These are phyloP conservation scores for Nothoprocta perdicaria DNA, from an alignment of 2,113 vertebrate species.

Conservation along the genomic window DNA sequence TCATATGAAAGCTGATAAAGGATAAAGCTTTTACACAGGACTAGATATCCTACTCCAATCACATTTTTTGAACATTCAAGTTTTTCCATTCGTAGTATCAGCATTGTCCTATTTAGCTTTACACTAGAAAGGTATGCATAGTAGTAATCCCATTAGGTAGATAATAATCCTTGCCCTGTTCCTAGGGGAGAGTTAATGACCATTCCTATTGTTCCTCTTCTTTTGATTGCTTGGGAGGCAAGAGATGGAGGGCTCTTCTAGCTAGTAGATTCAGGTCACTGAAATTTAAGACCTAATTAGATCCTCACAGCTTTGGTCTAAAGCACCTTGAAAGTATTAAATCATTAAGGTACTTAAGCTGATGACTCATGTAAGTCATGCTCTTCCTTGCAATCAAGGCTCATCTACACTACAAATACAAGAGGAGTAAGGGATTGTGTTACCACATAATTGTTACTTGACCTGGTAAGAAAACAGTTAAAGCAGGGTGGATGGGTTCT, in stretches of 20 bases:
- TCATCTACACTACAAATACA: not conserved
- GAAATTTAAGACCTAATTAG: slow-evolving; percentile 41
- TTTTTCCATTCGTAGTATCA: not conserved
- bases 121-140: not conserved
- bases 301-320: slow-evolving; percentile 25
- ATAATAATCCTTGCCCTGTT: not conserved
- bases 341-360: not conserved
- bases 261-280: not conserved
- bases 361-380: not conserved
- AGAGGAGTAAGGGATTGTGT: not conserved
- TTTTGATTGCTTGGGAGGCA: not conserved
- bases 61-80: not conserved
- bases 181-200: slow-evolving; percentile 5
- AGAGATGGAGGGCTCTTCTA: not conserved
- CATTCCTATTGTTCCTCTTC: not conserved
- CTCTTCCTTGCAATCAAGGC: not conserved
- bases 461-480: not conserved
- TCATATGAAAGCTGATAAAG: not conserved
- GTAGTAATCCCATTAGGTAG: not conserved
- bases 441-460: not conserved
- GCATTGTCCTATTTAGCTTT: not conserved
- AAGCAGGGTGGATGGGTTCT: not conserved
- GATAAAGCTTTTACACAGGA: not conserved
- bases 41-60: not conserved
- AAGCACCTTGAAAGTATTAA: slow-evolving; percentile 10